Base-by-base conservation (phyloP, 2,888 invertebrate species). In the Nemoura dubitans region DNA sequence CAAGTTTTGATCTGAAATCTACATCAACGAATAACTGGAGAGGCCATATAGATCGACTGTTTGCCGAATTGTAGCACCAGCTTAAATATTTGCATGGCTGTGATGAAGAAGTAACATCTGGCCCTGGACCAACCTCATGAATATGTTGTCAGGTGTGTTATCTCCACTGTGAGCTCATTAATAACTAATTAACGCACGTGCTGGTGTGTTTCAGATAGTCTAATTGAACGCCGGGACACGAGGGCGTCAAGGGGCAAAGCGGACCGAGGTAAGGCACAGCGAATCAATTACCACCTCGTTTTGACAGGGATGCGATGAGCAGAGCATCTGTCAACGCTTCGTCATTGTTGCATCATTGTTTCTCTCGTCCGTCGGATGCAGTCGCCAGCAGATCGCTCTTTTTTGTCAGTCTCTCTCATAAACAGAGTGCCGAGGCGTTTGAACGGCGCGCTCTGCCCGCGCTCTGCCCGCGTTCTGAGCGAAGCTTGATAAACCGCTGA, bases 61-160 rank as follows among this genome's bases (percentile, higher is more conserved):
- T 59, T 21, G 59, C 59, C 14, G 59, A 59, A 59, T 59, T 10
- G 21, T 16, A 21, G 59, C 59, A 21, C 6, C 10, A 59, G 59
- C 59, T 59, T 59, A 59, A 59, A 59, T 59, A 59, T 59, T 59
- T 59, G 59, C 59, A 59, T 59, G 10, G 21, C 3, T 21, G 14
- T 59, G 59, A 59, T 59, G 59, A 59, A 59, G 59, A 59, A 59
- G 59, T 59, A 59, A 59, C 28, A 27, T 78, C 28, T 78, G 26
- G 28, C 5, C 5, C 78, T 78, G 27, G 27, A 27, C 28, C 78
- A 78, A 28, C 21, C 78, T 78, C 78, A 78, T 78, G 78, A 78
- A 78, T 78, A 27, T 78, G 78, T 78, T 27, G 28, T 78, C 28
- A 78, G 78, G 78, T 78, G n/a, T 28, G 78, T 27, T 78, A 78